phyloP scores from a whole-genome alignment of 1,140 invertebrate species.

The Calliopsis andreniformis region DNA sequence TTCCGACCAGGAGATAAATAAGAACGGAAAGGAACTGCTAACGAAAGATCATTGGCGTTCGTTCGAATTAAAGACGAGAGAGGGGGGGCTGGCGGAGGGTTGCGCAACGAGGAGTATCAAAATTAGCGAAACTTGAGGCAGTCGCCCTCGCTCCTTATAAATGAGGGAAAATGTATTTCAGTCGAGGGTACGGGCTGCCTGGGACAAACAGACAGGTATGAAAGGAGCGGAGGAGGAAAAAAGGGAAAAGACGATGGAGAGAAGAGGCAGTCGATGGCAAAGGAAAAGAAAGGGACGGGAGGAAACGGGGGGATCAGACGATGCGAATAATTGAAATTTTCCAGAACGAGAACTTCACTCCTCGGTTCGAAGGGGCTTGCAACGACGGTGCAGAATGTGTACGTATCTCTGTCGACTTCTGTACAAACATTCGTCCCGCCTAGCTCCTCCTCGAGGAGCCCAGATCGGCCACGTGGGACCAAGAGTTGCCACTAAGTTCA shows the following conservation, averaged over 20 bases:
- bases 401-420: conserved; percentile 23
- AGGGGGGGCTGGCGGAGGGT: conserved; percentile 19
- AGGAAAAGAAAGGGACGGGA: conserved; percentile 3
- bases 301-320: conserved; percentile 62
- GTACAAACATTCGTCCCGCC: conserved; percentile 7
- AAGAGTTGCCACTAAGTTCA: neutral
- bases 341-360: conserved; percentile 70
- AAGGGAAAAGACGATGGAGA: conserved; percentile 14
- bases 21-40: neutral
- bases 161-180: conserved; percentile 21
- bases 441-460: conserved; percentile 4
- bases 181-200: conserved; percentile 1
- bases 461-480: too few species aligned
- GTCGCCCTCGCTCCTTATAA: conserved; percentile 5
- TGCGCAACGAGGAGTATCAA: conserved; percentile 55
- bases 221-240: conserved; percentile 45
- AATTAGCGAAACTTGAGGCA: conserved; percentile 61
- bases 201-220: conserved; percentile 37
- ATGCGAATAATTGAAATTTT: conserved; percentile 79
- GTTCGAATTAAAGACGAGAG: conserved; percentile 9
- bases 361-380: conserved; percentile 9
- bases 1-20: neutral
- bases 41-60: conserved; percentile 19
- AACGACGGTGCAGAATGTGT: neutral
- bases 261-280: neutral